Evolutionary conservation across 2,888 invertebrate species (phyloP), one percentile per base, ranked within the genome.

Genomic region (Macrophya annulata): DNA sequence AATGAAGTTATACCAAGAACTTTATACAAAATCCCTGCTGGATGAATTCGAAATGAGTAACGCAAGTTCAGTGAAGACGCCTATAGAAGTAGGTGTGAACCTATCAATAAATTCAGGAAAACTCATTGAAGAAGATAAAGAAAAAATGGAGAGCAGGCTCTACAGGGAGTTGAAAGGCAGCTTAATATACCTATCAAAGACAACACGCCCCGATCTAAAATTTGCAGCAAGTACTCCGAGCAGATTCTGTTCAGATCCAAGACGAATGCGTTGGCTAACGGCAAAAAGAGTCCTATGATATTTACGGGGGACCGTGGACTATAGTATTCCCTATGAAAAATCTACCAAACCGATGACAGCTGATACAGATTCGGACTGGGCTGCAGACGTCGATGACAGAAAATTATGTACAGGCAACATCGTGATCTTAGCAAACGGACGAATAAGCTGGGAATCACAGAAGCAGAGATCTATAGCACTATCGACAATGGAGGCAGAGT

Each of bases 21-120:
- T 48, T 17, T 85, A 83, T 48, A n/a, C 62, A 15, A 48, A 85
- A 5, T 31, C 51, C 45, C 45, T 85, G 1, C 5, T 74, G 21
- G 21, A 40, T n/a, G 79, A 77, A 43, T 86, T 86, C 37, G 25
- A 86, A 25, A 87, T 88, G 87, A 45, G 84, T 5, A 40, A 71
- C 43, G 15, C 71, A 10, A 86, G 77, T 17, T 43, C 79, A 10
- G 77, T 77, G 37, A 59, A 65, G 65, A 85, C 85, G 15, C 77
- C 85, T 15, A 86, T 84, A 8, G 85, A 84, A 79, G 8, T 68
- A n/a, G 79, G 84, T 17, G 15, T n/a, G 43, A 86, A 84, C n/a
- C 68, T 85, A 62, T 17, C 84, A 8, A 76, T 48, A 77, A 76
- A 85, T 5, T 21, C 84, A 68, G 31, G 65, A 15, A 45, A 40